These are phyloP conservation scores for Darevskia nairensis DNA, from an alignment of 2,797 vertebrate species.

Conservation along the genomic window DNA sequence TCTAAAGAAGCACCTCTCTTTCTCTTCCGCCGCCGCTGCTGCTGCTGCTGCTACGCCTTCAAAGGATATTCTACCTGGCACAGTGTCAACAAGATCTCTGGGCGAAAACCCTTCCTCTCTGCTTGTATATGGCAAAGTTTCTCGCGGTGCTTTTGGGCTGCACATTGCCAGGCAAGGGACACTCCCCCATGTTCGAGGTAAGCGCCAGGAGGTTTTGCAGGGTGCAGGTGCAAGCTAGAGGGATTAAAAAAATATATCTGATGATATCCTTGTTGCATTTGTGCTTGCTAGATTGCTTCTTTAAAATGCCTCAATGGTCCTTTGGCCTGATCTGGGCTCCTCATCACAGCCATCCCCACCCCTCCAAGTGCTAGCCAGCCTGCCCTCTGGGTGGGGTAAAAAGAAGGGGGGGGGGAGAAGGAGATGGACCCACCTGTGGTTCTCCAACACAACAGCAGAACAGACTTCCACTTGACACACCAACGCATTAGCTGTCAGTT, in stretches of 20 bases:
- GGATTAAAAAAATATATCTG: not conserved
- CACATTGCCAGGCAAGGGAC: slow-evolving; percentile 81
- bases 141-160: slow-evolving; percentile 86
- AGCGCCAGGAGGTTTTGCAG: slow-evolving; percentile 50
- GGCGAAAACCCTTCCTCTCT: slow-evolving; percentile 44
- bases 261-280: not conserved
- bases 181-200: slow-evolving; percentile 82
- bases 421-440: not conserved
- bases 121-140: slow-evolving; percentile 85
- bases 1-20: slow-evolving; percentile 14
- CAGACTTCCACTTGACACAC: slow-evolving; percentile 17
- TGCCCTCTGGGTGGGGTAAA: not conserved
- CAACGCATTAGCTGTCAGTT: not conserved
- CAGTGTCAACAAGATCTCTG: slow-evolving; percentile 38
- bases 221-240: not conserved
- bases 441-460: not conserved
- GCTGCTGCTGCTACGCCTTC: not conserved
- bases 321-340: no score
- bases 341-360: not conserved
- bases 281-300: not conserved
- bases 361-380: not conserved
- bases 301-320: not conserved
- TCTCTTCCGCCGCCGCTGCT: no score
- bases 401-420: no score
- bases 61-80: slow-evolving; percentile 31